A percentile compares a stretch with the other conserved stretches of the same genome.
These are phyloP conservation scores for Coreoperca whiteheadi DNA, from an alignment of 2,113 vertebrate genomes.

Conservation along the genomic window DNA sequence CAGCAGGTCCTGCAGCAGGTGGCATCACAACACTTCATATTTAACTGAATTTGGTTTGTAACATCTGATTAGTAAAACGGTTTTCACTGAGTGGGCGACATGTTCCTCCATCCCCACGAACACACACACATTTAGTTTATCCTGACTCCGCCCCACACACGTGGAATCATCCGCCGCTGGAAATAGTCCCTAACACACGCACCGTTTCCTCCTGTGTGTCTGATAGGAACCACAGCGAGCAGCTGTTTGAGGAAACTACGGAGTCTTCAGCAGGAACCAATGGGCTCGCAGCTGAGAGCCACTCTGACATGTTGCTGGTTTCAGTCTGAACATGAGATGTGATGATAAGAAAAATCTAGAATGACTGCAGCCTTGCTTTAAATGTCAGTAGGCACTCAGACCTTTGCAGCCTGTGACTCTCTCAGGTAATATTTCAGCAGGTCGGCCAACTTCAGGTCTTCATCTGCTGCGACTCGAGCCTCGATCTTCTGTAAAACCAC, in stretches of 20 bases:
- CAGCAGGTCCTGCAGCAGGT: conserved; percentile 89
- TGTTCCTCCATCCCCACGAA: too few relatives aligned
- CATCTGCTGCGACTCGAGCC: conserved; percentile 95
- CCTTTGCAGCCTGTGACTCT: conserved; percentile 99
- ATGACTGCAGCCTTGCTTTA: neutral
- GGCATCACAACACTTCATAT: neutral
- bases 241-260: too few relatives aligned
- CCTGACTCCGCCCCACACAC: neutral
- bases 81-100: too few relatives aligned
- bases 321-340: too few relatives aligned
- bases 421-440: conserved; percentile 97
- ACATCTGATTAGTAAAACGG: neutral
- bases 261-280: neutral
- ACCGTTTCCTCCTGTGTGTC: neutral
- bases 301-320: too few relatives aligned
- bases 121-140: too few relatives aligned
- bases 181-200: neutral
- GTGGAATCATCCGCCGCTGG: neutral
- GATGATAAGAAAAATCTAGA: too few relatives aligned
- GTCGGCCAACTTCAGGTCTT: conserved; percentile 98
- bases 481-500: conserved; percentile 92
- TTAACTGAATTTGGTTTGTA: too few relatives aligned
- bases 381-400: conserved; percentile 48
- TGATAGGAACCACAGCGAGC: neutral
- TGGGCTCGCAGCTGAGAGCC: neutral